phyloP scores from a whole-genome alignment of 2,797 vertebrate genomes.

The Propithecus perrieri region DNA sequence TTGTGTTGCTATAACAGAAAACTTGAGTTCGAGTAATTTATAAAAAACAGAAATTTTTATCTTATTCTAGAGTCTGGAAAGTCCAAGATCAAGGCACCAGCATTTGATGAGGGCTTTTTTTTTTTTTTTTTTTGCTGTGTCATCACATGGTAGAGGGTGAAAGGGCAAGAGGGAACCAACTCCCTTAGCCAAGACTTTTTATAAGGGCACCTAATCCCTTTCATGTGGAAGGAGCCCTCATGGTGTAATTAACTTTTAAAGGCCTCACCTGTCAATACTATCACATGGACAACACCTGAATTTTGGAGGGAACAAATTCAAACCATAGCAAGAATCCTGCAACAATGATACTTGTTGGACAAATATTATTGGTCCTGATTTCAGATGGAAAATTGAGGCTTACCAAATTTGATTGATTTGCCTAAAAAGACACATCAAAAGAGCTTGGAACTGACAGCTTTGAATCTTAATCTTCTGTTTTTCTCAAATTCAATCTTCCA shows the following conservation, averaged over 20 bases:
- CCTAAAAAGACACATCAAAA: background rate
- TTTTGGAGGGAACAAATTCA: background rate
- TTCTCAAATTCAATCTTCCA: background rate
- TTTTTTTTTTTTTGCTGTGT: background rate
- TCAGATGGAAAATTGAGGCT: background rate
- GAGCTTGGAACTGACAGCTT: background rate
- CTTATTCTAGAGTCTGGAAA: background rate
- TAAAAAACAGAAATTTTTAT: background rate
- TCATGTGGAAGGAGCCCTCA: background rate
- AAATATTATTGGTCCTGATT: background rate
- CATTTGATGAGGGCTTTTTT: background rate
- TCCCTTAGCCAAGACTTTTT: background rate
- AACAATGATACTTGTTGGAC: background rate
- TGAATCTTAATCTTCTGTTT: background rate
- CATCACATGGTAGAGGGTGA: background rate
- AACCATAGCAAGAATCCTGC: background rate
- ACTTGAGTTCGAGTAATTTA: background rate
- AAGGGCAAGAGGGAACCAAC: background rate
- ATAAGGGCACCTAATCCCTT: background rate
- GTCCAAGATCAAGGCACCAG: background rate
- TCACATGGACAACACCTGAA: background rate
- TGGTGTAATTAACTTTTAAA: background rate
- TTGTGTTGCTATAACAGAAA: background rate
- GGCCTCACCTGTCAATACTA: background rate
- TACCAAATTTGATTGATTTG: background rate